These are phyloP conservation scores for Pemphigus obesinymphae DNA, from an alignment of 1,140 invertebrate species.

Conservation along the genomic window DNA sequence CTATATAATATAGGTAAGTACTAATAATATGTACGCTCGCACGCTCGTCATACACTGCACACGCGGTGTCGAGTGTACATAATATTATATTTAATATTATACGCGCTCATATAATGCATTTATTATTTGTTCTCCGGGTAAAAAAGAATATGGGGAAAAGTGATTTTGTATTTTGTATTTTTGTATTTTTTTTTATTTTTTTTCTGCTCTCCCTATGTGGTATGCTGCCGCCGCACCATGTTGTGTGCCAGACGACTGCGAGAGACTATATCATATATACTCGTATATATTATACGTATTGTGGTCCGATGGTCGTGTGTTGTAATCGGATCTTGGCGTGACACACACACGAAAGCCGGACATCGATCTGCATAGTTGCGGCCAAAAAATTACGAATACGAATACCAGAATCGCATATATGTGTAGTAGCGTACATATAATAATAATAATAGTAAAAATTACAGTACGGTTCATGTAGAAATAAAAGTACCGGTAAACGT, in stretches of 20 bases:
- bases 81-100: not conserved
- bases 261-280: no score
- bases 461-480: no score
- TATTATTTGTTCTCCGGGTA: slow-evolving; percentile 21
- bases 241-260: not conserved
- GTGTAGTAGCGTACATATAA: no score
- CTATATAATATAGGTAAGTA: not conserved
- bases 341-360: slow-evolving; percentile 32
- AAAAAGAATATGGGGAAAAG: not conserved
- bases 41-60: no score
- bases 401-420: no score
- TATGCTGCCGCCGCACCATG: not conserved
- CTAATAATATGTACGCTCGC: not conserved
- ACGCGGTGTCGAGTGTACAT: no score
- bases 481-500: not conserved
- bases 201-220: not conserved
- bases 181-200: not conserved
- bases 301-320: not conserved
- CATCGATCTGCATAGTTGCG: slow-evolving; percentile 33
- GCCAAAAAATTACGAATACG: slow-evolving; percentile 13
- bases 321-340: slow-evolving; percentile 38
- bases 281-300: no score
- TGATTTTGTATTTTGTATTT: slow-evolving; percentile 13
- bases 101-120: not conserved
- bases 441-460: no score